Evolutionary conservation across 37 sponge, comb jelly and placozoan species (phyloP), one percentile per base, ranked within the genome.

Genomic region (Lycopodina hypogea): DNA sequence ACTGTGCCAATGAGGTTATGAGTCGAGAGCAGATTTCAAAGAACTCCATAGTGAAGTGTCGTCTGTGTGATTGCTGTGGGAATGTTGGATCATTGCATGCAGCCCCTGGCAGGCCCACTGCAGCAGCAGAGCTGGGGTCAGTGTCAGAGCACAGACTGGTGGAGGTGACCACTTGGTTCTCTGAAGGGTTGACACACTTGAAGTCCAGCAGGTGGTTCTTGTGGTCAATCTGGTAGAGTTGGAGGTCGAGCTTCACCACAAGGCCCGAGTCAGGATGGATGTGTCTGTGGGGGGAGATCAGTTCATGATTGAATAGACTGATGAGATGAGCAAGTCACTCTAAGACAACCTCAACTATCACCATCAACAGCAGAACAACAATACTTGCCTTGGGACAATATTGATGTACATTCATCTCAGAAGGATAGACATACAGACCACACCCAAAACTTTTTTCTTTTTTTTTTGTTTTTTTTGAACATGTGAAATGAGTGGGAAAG

Each of bases 141-240:
- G 9, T 45, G 9, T 9, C 36, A 7, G 33, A 21, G 1, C 8
- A 45, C 48, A 45, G 9, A 9, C 8, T 45, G 48, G 48, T 45
- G 8, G 48, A 45, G 29, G 21, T 15, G 18, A 6, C 23, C 8
- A 67, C 33, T 15, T 65, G 59, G 6, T 56, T 61, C 0, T 24
- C 63, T 2, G 73, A 22, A 8, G 84, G 89, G 69, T 60, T 83
- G n/a, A 83, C 84, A 41, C 69, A 71, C 60, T 90, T 88, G 79
- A 96, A 93, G 71, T 96, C 97, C 57, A 96, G 72, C 58, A 96
- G 83, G 61, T 87, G 93, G 63, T 81, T 93, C 52, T 76, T 69
- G 11, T 80, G 84, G 45, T 92, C 90, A 33, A 93, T 77, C 72
- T 90, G 87, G 73, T 96, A 96, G 37, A 96, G 79, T 66, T 92